Evolutionary conservation across 2,888 invertebrate species (phyloP), one percentile per base, ranked within the genome.

Genomic region (Dyspetes luteomarginatus): DNA sequence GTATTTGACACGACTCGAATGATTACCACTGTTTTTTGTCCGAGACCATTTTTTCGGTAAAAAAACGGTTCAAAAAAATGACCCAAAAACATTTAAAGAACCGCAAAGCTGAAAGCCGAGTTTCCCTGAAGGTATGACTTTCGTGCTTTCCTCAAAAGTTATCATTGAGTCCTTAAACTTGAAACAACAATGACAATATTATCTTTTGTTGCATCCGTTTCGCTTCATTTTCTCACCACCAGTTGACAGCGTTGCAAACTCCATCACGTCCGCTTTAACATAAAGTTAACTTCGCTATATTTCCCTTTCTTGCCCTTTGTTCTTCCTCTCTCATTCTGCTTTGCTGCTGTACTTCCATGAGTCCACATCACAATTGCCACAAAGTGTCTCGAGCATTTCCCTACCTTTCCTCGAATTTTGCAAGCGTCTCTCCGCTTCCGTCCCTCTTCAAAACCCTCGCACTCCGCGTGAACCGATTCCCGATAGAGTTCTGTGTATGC

Each of bases 401-500:
- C n/a, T n/a, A 60, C 9, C 41, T 12, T 19, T 36, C 3, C 43
- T 45, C 19, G 24, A 2, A 30, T 28, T 58, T 15, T 48, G 19
- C 9, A 24, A 58, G 48, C 45, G 26, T 62, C 22, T n/a, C 41
- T 28, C 4, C 22, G n/a, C 45, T 5, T 28, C 7, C 36, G 9
- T 28, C 28, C 24, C 28, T n/a, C 28, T 56, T 24, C 24, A 4
- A 19, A 60, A 24, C 19, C 24, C 17, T 22, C 50, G 17, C 48
- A 30, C 50, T 41, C 19, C 15, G 5, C 43, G 12, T 36, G 30
- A 15, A 62, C 50, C 50, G 60, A 72, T 26, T 12, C 60, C 41
- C 48, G 64, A 73, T 55, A 43, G 60, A 76, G 30, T 75, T 56
- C 45, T 41, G 50, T 62, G 12, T 17, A 58, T 73, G 72, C 45